Evolutionary conservation across 2,797 vertebrate species (phyloP).

Genomic region (Eupleurogrammus muticus): DNA sequence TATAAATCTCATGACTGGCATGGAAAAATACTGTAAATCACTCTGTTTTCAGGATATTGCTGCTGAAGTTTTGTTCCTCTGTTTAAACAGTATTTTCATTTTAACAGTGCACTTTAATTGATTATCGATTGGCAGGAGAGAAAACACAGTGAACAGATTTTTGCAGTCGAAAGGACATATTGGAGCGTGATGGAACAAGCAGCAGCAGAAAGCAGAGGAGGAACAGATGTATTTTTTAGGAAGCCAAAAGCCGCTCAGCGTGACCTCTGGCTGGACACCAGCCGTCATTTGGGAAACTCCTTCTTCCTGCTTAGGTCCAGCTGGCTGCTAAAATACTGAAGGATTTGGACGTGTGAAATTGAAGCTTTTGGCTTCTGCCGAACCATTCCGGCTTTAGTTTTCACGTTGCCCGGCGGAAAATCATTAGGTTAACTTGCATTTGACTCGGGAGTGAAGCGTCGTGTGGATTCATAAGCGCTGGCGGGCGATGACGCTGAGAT

Average conservation of each 20-base stretch:
- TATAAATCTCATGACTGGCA: too few relatives aligned
- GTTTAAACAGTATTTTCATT: conserved; percentile 11
- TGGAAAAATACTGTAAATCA: too few relatives aligned
- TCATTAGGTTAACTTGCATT: neutral
- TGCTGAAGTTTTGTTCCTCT: neutral
- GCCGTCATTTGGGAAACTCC: conserved; percentile 6
- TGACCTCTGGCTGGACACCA: conserved; percentile 32
- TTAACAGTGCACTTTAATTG: conserved; percentile 4
- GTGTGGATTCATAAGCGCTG: conserved; percentile 4
- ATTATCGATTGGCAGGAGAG: conserved; percentile 6
- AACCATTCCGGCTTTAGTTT: neutral
- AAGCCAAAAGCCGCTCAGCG: conserved; percentile 13
- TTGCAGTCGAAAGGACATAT: neutral
- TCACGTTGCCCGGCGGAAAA: neutral
- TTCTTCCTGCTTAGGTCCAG: conserved; percentile 31
- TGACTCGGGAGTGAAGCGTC: conserved; percentile 2
- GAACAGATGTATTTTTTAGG: neutral
- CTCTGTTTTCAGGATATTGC: neutral
- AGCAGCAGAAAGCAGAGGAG: conserved; percentile 4
- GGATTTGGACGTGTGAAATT: conserved; percentile 34
- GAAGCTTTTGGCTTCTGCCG: conserved; percentile 6
- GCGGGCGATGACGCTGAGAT: neutral
- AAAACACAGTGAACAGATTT: conserved; percentile 4
- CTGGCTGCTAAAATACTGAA: conserved; percentile 23
- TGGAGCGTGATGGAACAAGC: conserved; percentile 1